These are phyloP conservation scores for Laothoe populi DNA, from an alignment of 2,888 invertebrate genomes.

Conservation along the genomic window DNA sequence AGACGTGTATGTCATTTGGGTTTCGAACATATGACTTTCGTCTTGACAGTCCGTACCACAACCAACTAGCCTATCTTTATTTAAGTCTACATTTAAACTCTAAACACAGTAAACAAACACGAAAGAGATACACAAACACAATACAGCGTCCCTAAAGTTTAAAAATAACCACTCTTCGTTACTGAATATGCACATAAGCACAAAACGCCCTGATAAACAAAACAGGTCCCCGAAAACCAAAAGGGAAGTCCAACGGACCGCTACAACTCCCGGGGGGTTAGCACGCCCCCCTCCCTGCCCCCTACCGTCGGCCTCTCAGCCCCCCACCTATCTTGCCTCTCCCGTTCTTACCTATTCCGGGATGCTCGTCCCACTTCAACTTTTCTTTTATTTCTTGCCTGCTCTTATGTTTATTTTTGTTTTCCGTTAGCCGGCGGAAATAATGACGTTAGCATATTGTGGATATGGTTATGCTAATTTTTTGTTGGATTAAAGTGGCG, in stretches of 20 bases:
- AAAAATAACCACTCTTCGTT: conserved; percentile 46
- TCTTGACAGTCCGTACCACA: no score
- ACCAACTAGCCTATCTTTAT: no score
- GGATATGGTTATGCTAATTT: conserved; percentile 49
- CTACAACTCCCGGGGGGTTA: conserved; percentile 53
- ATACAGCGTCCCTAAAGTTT: conserved; percentile 34
- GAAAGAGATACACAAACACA: conserved; percentile 35
- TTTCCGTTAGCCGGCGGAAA: conserved; percentile 80
- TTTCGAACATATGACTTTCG: no score
- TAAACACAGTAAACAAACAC: conserved; percentile 16
- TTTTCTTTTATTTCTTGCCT: conserved; percentile 81
- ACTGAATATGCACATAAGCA: conserved; percentile 54
- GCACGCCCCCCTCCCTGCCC: conserved; percentile 45
- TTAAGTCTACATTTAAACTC: no score
- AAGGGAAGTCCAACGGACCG: conserved; percentile 56
- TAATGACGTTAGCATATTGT: conserved; percentile 66
- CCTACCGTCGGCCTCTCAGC: conserved; percentile 28
- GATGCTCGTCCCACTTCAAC: conserved; percentile 80
- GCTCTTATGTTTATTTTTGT: conserved; percentile 83
- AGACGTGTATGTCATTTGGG: no score
- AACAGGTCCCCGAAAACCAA: conserved; percentile 58
- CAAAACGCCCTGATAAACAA: conserved; percentile 75
- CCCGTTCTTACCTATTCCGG: conserved; percentile 59
- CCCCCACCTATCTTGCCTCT: conserved; percentile 55
- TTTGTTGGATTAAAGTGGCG: conserved; percentile 31